Conservation (phyloP, 2,888 invertebrate species). For the Vesta saturnalis region DNA sequence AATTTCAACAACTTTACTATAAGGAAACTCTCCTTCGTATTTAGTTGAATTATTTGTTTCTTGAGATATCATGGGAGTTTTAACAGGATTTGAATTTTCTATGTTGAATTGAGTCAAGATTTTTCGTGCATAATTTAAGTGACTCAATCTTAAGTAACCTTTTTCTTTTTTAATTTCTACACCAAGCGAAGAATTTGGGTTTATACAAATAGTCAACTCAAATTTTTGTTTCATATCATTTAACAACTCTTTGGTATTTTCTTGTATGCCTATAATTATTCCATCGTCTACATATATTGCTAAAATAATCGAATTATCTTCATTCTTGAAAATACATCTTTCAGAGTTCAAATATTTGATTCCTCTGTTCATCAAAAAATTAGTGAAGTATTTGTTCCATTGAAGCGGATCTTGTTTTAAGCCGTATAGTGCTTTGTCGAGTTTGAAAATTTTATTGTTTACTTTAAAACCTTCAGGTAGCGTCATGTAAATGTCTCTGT, state of each 20-base stretch:
- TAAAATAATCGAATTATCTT: background rate
- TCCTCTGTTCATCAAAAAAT: background rate
- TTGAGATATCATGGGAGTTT: background rate
- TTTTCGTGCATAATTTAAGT: background rate
- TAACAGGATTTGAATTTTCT: background rate
- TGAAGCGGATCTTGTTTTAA: constrained; percentile 2
- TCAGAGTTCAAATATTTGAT: background rate
- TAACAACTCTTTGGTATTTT: background rate
- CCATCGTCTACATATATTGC: constrained; percentile 5
- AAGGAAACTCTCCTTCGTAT: background rate
- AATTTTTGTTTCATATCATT: background rate
- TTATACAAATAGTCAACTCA: background rate
- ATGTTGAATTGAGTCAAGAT: background rate
- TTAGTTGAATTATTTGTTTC: background rate
- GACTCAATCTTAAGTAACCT: background rate
- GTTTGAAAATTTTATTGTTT: background rate
- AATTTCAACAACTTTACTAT: background rate
- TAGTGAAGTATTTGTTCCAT: constrained; percentile 6
- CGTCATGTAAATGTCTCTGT: background rate
- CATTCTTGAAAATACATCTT: constrained; percentile 4
- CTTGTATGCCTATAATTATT: background rate
- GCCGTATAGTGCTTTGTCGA: background rate
- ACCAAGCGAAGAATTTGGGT: background rate
- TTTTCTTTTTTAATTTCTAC: background rate
- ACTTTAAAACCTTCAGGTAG: constrained; percentile 5